A percentile compares a stretch with the other conserved stretches of the same genome.
phyloP scores from a whole-genome alignment of 2,797 vertebrate species.

The Rhinophrynus dorsalis region DNA sequence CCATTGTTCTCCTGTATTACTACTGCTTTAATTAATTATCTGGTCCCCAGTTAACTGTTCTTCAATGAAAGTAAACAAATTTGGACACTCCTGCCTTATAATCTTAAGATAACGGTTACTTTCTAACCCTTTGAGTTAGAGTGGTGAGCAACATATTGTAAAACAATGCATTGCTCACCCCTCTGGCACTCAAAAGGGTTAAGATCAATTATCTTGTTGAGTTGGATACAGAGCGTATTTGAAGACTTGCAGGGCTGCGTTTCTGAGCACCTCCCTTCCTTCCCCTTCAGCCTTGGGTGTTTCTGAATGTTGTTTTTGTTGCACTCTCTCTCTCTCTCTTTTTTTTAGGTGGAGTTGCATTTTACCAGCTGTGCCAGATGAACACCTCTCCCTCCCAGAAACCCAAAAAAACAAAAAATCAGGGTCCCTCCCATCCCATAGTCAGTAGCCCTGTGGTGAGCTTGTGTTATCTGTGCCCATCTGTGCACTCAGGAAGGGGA shows the following conservation, averaged over 20 bases:
- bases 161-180: too few relatives aligned
- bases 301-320: constrained; percentile 50
- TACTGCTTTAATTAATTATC: too few relatives aligned
- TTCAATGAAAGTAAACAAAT: too few relatives aligned
- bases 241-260: constrained; percentile 45
- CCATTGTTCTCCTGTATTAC: too few relatives aligned
- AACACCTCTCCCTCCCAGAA: constrained; percentile 63
- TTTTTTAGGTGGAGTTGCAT: constrained; percentile 46
- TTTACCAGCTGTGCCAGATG: constrained; percentile 55
- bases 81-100: too few relatives aligned
- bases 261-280: constrained; percentile 68
- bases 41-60: too few relatives aligned
- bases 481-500: constrained; percentile 46
- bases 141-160: too few relatives aligned
- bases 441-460: constrained; percentile 29
- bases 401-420: constrained; percentile 44
- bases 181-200: too few relatives aligned
- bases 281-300: constrained; percentile 61
- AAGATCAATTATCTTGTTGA: constrained; percentile 32
- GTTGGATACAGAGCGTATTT: constrained; percentile 19
- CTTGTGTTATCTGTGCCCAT: constrained; percentile 26
- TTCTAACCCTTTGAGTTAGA: too few relatives aligned
- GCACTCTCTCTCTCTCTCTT: too few relatives aligned
- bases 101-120: too few relatives aligned
- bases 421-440: constrained; percentile 31